Base-by-base conservation (phyloP, 2,888 invertebrate species). In the Sesia apiformis region DNA sequence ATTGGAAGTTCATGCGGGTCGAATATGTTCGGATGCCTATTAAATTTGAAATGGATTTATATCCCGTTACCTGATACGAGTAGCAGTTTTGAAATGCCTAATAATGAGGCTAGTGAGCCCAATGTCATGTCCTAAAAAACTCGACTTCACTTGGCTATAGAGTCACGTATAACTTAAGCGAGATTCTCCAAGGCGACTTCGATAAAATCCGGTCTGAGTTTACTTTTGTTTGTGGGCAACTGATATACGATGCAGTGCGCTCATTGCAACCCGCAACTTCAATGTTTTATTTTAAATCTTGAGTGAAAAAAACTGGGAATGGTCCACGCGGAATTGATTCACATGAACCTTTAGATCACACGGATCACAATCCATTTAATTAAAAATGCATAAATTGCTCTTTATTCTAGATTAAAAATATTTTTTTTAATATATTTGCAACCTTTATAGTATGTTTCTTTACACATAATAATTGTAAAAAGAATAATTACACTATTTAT, bases 81-180 rank as follows among this genome's bases (percentile, higher is more conserved):
- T 46, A 46, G 46, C 46, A 46, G 50, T 50, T 50, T 50, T 38
- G 38, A n/a, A n/a, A 38, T 50, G 38, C 8, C 52, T 40, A 52
- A 52, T 52, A n/a, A 40, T n/a, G 52, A 5, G 6, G n/a, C 7
- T 56, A 52, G 53, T 56, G 65, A 61, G 66, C 60, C 71, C 78
- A 78, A 76, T 80, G 79, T 60, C 74, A 67, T 73, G 74, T 72
- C 73, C 80, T 76, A 78, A 79, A 80, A 78, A 79, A 73, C 70
- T 70, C 70, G 65, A 65, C 68, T 66, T 64, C 57, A 63, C 64
- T 69, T 70, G 65, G 64, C 62, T 68, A 63, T 64, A 64, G 62
- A 59, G 69, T 68, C 63, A 67, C 59, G 68, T 71, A 72, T 72
- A 69, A 67, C 70, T 71, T 69, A 74, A 74, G 69, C 72, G 72